Base-by-base conservation (phyloP, 2,797 vertebrate species). In the Pipistrellus pygmaeus region DNA sequence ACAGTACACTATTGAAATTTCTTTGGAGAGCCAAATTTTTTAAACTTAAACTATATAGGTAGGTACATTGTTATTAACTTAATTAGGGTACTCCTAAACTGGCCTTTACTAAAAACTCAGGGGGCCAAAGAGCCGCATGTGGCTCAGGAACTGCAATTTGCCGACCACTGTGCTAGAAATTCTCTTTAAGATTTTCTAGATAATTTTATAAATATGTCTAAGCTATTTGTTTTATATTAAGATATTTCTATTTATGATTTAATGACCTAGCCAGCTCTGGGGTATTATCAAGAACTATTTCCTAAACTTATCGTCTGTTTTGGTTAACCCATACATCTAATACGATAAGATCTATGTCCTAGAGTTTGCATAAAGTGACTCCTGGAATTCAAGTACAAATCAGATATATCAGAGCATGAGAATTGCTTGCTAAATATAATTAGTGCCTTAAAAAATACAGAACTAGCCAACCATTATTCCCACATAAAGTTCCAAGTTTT, bases 201-300 rank as follows among this genome's bases (percentile, higher is more conserved):
- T 97, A 95, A 97, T 96, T 82, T 91, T 97, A 96, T 96, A 97
- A 97, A 93, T 97, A 90, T 86, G 86, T 93, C 80, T 96, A 94
- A 88, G 60, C 85, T 95, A 82, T 97, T 98, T 97, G 77, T 95
- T 96, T 97, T 97, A 96, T 97, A 96, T 96, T 96, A 96, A 96
- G 88, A n/a, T 96, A 92, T 94, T 97, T 98, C 88, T 88, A 86
- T 92, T 96, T 97, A 92, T 97, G 92, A 96, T 97, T 97, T 97
- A 97, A 94, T 96, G 92, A 82, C 91, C 23, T 88, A 96, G 88
- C 76, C 83, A 91, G 44, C 68, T 95, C 75, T 82, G 95, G 95
- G 75, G 66, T 97, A 11, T 94, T 97, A 23, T 94, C 84, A 69
- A 96, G 93, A 95, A 90, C 95, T 85, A 95, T 97, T 98, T 97